A percentile compares a stretch with the other conserved stretches of the same genome.
Evolutionary conservation across 2,113 vertebrate genomes (phyloP).

Genomic region (Isurus oxyrinchus): DNA sequence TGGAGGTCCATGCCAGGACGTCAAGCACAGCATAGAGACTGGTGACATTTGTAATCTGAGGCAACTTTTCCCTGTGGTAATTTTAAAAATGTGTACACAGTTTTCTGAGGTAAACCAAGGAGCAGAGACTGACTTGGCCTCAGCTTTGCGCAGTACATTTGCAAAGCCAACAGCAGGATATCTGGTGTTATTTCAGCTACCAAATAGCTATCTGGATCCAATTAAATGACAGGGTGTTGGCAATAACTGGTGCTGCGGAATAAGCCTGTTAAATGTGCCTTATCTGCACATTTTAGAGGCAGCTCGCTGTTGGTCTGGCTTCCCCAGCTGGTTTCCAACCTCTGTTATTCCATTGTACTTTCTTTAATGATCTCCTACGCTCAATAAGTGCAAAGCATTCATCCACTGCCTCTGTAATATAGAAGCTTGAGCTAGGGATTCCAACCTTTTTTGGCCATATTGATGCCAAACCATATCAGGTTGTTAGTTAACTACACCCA

Average conservation of each 20-base stretch:
- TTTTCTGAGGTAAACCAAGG: conserved; percentile 1
- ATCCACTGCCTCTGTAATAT: background rate
- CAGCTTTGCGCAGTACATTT: background rate
- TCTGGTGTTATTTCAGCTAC: conserved; percentile 10
- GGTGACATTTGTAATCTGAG: conserved; percentile 22
- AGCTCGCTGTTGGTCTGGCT: background rate
- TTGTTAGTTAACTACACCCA: background rate
- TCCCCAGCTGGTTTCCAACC: background rate
- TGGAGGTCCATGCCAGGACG: background rate
- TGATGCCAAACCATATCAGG: background rate
- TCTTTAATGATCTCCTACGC: background rate
- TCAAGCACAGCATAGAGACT: background rate
- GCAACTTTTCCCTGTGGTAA: background rate
- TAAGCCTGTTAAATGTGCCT: background rate
- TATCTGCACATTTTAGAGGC: background rate
- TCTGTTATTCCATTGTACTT: background rate
- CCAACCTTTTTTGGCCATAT: background rate
- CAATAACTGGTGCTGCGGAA: background rate
- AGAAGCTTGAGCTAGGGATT: background rate
- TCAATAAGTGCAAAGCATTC: background rate
- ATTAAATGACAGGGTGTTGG: conserved; percentile 12
- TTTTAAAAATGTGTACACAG: background rate
- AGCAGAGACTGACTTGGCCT: background rate
- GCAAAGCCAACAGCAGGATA: background rate
- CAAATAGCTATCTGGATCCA: background rate